phyloP scores from a whole-genome alignment of 2,113 vertebrate genomes.

The Vireo altiloquus region DNA sequence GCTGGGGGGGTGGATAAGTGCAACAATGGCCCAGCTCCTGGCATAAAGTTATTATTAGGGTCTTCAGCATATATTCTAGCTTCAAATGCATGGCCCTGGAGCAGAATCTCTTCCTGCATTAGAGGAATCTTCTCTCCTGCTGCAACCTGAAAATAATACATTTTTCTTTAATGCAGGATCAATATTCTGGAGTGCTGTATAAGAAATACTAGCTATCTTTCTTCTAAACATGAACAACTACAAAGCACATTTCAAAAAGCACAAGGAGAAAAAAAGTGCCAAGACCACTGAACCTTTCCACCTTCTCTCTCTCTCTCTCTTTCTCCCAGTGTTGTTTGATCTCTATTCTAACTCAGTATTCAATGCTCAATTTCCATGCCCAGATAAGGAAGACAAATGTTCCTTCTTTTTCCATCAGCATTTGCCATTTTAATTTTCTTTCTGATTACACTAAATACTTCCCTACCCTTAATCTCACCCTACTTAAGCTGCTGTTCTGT shows the following conservation, averaged over 20 bases:
- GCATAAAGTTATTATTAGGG: constrained; percentile 90
- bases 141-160: constrained; percentile 79
- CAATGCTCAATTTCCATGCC: neutral
- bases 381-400: neutral
- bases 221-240: neutral
- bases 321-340: neutral
- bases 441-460: neutral
- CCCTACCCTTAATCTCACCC: neutral
- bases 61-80: constrained; percentile 97
- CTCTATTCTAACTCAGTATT: neutral
- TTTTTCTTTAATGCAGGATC: neutral
- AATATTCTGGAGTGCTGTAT: neutral
- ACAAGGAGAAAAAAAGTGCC: neutral
- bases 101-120: constrained; percentile 86
- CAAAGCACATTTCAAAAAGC: neutral
- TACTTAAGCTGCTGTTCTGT: neutral
- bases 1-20: constrained; percentile 86
- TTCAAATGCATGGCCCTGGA: constrained; percentile 92
- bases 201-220: neutral
- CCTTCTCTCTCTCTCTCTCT: neutral
- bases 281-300: neutral
- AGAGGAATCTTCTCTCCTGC: constrained; percentile 92
- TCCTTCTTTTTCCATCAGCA: neutral
- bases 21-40: constrained; percentile 87
- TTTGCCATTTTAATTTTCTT: neutral